These are phyloP conservation scores for Solenodon paradoxus DNA, from an alignment of 2,113 vertebrate genomes.

Conservation along the genomic window DNA sequence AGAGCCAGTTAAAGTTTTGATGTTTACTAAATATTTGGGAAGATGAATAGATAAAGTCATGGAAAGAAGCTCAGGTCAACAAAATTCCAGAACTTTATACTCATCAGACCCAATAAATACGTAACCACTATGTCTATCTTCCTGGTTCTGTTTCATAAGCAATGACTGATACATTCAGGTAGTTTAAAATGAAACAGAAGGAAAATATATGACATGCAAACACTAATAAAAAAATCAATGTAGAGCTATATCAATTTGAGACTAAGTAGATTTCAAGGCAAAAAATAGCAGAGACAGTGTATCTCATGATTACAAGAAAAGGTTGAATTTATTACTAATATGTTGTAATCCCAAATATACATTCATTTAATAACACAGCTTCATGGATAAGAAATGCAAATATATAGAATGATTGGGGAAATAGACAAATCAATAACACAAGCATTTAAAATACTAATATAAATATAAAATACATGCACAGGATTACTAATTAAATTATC, in stretches of 20 bases:
- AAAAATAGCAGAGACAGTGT: background rate
- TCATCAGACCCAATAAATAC: background rate
- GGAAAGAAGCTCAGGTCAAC: background rate
- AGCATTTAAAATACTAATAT: background rate
- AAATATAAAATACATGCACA: background rate
- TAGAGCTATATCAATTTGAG: background rate
- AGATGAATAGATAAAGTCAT: background rate
- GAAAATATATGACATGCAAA: background rate
- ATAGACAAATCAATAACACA: background rate
- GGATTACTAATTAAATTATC: background rate
- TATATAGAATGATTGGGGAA: background rate
- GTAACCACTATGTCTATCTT: background rate
- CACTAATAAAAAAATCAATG: background rate
- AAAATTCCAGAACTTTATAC: background rate
- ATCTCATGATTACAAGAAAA: background rate
- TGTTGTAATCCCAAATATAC: background rate
- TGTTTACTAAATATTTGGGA: background rate
- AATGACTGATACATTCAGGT: background rate
- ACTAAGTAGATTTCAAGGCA: background rate
- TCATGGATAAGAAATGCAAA: background rate
- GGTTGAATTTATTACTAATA: background rate
- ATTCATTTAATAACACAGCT: background rate
- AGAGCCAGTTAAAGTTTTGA: background rate
- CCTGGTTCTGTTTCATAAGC: background rate
- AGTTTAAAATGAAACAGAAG: background rate